Evolutionary conservation across 2,113 vertebrate genomes (phyloP), one percentile per base, ranked within the genome.

Genomic region (Paracanthobrama guichenoti): DNA sequence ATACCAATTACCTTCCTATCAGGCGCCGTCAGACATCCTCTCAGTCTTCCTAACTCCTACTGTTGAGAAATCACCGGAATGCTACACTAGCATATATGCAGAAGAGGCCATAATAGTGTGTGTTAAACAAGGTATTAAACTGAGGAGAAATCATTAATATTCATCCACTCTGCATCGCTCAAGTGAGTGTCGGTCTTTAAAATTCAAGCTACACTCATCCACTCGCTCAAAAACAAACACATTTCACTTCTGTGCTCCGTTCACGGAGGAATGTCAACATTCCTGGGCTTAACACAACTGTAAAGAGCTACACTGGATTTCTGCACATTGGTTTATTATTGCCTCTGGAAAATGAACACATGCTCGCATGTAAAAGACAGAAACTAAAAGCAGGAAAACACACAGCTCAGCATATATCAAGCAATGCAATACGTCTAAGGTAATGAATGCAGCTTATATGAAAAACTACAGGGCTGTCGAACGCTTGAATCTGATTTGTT

Each of bases 111-210:
- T 90, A 90, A 91, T 22, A 87, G 88, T 28, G 59, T 84, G 83
- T 82, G 90, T 91, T 91, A 91, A 93, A 92, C 89, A 84, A 87
- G 89, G 87, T 91, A 92, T 91, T 88, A 90, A 88, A 81, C 86
- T 85, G 67, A 26, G 88, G 89, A 87, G 90, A 89, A 89, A 91
- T 91, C 86, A 92, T 91, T 89, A 90, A 90, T 88, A 87, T 85
- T 89, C 88, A 85, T 90, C 87, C 90, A 86, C 91, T 87, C 86
- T 87, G 88, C 74, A 81, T 86, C 79, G 14, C 75, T 86, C 74
- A 64, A 78, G 53, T 73, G 42, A 79, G 31, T 4, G n/a, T 46
- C 57, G 18, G 35, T 69, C 48, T 84, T 42, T 69, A 71, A 84
- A 79, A 84, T 71, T 77, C 82, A 84, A 60, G 22, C 13, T 20